Percentiles rank a stretch among this genome's conserved stretches.
Evolutionary conservation across 2,888 invertebrate species (phyloP).

Genomic region (Hololepta plana): DNA sequence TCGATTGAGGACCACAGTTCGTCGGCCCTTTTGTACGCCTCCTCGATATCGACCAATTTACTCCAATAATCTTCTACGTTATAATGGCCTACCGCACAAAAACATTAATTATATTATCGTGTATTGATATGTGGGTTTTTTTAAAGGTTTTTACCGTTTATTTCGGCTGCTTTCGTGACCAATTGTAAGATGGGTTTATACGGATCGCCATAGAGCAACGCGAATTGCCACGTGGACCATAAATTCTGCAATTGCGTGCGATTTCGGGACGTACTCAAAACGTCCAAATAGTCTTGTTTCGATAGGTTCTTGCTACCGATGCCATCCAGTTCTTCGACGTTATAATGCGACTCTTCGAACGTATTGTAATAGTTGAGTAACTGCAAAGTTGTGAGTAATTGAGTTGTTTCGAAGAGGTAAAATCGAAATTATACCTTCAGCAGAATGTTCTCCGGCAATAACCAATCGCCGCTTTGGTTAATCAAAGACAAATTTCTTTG

Average conservation of each 20-base stretch:
- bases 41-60: conserved; percentile 31
- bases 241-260: conserved; percentile 11
- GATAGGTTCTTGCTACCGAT: not conserved
- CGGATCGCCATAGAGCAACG: conserved; percentile 7
- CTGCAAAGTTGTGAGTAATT: too few relatives aligned
- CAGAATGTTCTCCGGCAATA: conserved; percentile 33
- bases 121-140: not conserved
- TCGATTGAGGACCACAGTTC: conserved; percentile 35
- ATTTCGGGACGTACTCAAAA: conserved; percentile 14
- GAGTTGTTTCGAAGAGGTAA: conserved; percentile 3
- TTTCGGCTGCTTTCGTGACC: conserved; percentile 14
- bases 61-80: conserved; percentile 37
- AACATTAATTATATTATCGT: conserved; percentile 2
- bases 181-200: conserved; percentile 15
- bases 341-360: too few relatives aligned
- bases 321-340: too few relatives aligned
- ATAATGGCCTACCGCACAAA: conserved; percentile 21
- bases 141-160: conserved; percentile 14
- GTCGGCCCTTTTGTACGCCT: conserved; percentile 31
- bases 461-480: conserved; percentile 32
- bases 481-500: conserved; percentile 31
- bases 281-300: conserved; percentile 12
- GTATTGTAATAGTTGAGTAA: too few relatives aligned
- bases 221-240: conserved; percentile 17
- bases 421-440: conserved; percentile 24